These are phyloP conservation scores for Chionomys nivalis DNA, from an alignment of 2,113 vertebrate species.

Conservation along the genomic window DNA sequence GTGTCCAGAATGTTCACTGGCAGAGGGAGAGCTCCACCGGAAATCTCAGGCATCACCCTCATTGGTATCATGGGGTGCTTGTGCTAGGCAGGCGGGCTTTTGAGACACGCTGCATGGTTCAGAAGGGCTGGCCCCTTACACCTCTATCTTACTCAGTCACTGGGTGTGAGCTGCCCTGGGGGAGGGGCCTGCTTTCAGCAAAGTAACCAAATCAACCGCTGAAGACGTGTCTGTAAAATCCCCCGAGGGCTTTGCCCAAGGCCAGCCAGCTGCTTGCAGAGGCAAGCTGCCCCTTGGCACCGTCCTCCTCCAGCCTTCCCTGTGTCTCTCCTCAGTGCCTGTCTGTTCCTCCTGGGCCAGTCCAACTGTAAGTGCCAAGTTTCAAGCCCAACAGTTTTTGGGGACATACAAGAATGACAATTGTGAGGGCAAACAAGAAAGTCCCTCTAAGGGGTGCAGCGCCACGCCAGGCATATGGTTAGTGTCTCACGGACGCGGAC, in stretches of 20 bases:
- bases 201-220: neutral
- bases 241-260: neutral
- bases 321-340: neutral
- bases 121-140: neutral
- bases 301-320: neutral
- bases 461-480: accelerated
- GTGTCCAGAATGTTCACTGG: neutral
- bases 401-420: neutral
- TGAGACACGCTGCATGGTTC: neutral
- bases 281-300: neutral
- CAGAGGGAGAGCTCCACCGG: neutral
- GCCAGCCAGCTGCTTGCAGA: neutral
- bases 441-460: neutral
- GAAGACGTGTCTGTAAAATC: neutral
- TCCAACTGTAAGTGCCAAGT: neutral
- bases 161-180: neutral
- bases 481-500: accelerated
- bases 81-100: neutral
- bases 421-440: neutral
- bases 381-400: neutral
- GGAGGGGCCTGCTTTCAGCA: neutral
- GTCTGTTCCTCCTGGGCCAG: neutral
- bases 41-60: too few relatives aligned
- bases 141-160: neutral
- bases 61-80: neutral